Percentiles rank a stretch among this genome's conserved stretches.
phyloP scores from a whole-genome alignment of 2,888 invertebrate genomes.

The Hypolimnas misippus region DNA sequence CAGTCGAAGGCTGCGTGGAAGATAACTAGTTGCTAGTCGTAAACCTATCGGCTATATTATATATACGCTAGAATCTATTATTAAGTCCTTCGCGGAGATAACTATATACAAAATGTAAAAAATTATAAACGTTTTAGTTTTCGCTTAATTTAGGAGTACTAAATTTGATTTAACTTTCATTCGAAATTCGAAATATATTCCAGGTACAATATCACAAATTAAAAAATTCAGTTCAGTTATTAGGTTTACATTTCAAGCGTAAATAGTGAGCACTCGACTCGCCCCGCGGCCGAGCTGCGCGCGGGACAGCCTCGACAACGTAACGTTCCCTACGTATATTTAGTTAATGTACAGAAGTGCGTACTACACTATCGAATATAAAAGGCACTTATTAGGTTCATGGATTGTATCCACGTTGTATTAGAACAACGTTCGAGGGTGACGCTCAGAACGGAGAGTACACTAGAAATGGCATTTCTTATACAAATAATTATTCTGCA shows the following conservation, averaged over 20 bases:
- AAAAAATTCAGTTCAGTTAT: conserved; percentile 1
- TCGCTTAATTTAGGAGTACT: background rate
- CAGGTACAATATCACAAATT: conserved; percentile 10
- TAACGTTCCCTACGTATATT: too few species aligned
- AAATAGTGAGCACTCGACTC: background rate
- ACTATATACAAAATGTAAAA: conserved; percentile 3
- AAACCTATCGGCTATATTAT: background rate
- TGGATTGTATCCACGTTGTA: background rate
- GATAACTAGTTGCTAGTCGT: background rate
- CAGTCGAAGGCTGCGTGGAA: background rate
- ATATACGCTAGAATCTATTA: background rate
- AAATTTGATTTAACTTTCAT: conserved; percentile 1
- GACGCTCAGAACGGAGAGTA: background rate
- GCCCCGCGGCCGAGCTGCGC: background rate
- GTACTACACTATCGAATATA: conserved; percentile 3
- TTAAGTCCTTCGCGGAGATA: background rate
- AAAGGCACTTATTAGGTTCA: conserved; percentile 13
- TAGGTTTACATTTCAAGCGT: background rate
- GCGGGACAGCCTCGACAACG: too few species aligned
- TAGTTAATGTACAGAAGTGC: background rate
- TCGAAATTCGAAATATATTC: background rate
- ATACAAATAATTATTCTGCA: background rate
- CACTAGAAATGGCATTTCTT: conserved; percentile 1
- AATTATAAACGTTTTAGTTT: background rate
- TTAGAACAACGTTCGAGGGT: background rate